These are phyloP conservation scores for Liposcelis brunnea DNA, from an alignment of 2,888 invertebrate species.

Conservation along the genomic window DNA sequence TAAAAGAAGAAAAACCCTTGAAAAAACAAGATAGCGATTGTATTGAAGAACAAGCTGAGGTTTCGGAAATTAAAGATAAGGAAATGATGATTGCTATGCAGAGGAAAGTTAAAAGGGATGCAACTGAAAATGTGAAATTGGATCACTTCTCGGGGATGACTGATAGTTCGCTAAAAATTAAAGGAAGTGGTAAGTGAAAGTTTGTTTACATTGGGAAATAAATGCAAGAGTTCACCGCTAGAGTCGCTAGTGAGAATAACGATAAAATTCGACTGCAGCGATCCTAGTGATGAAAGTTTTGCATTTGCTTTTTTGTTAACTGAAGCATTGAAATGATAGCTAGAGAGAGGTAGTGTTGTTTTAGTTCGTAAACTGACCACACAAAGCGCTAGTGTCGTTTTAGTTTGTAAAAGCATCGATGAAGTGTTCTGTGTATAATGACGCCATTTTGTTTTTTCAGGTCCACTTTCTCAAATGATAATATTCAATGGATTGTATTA, in stretches of 20 bases:
- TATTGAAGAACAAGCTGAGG: neutral
- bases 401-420: no score
- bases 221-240: no score
- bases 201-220: no score
- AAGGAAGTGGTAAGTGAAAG: slow-evolving; percentile 1
- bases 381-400: no score
- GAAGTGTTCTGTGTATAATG: no score
- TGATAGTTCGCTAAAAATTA: neutral
- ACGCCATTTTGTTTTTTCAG: slow-evolving; percentile 11
- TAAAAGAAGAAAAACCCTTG: slow-evolving; percentile 19
- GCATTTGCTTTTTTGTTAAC: no score
- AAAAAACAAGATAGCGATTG: slow-evolving; percentile 20
- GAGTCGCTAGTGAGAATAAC: no score
- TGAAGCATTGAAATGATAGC: no score
- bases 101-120: slow-evolving; percentile 20
- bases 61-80: slow-evolving; percentile 20
- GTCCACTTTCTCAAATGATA: slow-evolving; percentile 18
- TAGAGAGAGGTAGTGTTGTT: no score
- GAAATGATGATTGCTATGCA: slow-evolving; percentile 26
- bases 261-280: no score
- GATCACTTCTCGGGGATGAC: neutral
- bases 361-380: no score
- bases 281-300: no score
- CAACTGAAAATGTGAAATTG: slow-evolving; percentile 29
- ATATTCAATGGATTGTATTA: slow-evolving; percentile 22